A percentile compares a stretch with the other conserved stretches of the same genome.
Evolutionary conservation across 64 coral and sea anemone genomes (phyloP).

Genomic region (Actinia tenebrosa): DNA sequence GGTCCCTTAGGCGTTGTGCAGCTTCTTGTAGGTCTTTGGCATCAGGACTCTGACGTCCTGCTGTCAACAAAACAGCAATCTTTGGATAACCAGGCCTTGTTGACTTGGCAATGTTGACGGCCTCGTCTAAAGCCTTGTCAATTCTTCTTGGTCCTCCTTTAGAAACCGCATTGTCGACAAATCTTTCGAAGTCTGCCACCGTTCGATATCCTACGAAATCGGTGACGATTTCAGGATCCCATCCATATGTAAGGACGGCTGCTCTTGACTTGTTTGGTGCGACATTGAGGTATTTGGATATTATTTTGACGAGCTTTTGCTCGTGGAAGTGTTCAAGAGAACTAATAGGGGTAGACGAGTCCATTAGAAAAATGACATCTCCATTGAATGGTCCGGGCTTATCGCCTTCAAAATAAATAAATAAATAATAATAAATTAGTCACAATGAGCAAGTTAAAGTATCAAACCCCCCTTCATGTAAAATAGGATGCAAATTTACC

Average conservation of each 20-base stretch:
- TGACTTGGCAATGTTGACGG: background rate
- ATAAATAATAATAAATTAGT: no score
- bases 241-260: constrained; percentile 50
- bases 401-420: background rate
- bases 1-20: constrained; percentile 13
- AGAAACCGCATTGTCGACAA: constrained; percentile 4
- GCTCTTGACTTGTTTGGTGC: constrained; percentile 35
- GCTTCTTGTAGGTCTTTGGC: background rate
- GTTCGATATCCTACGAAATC: constrained; percentile 21
- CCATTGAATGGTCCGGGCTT: constrained; percentile 6
- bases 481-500: background rate
- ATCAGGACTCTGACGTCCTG: constrained; percentile 27
- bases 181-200: constrained; percentile 11
- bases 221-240: background rate
- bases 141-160: constrained; percentile 40
- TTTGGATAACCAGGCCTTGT: constrained; percentile 28
- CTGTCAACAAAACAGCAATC: constrained; percentile 53
- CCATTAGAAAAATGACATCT: constrained; percentile 69
- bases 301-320: constrained; percentile 59
- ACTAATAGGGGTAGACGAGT: constrained; percentile 57
- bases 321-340: constrained; percentile 32
- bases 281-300: constrained; percentile 49
- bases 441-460: background rate
- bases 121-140: constrained; percentile 39
- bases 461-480: background rate